These are phyloP conservation scores for Entomobrya multifasciata DNA, from an alignment of 2,888 invertebrate genomes.

Conservation along the genomic window DNA sequence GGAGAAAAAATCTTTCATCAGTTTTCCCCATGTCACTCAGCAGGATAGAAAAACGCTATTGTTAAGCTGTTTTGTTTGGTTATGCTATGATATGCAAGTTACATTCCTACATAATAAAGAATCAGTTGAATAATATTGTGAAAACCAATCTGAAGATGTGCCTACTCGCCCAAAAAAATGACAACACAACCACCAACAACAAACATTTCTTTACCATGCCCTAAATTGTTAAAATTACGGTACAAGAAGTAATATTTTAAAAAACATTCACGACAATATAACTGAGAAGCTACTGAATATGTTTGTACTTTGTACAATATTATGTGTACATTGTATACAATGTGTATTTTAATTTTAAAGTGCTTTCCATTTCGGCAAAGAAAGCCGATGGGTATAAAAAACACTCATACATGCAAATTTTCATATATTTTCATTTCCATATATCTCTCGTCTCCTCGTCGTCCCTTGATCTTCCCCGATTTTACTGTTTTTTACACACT, in stretches of 20 bases:
- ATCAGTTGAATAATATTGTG: constrained; percentile 1
- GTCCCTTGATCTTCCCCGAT: constrained; percentile 2
- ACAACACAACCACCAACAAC: constrained; percentile 9
- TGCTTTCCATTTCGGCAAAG: not conserved
- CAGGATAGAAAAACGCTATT: constrained; percentile 4
- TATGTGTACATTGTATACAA: not conserved
- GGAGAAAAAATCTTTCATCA: constrained; percentile 30
- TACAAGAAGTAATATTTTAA: constrained; percentile 36
- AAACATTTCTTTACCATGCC: not conserved
- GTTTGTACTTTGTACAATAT: no score
- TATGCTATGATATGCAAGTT: constrained; percentile 19
- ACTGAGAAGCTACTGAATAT: no score
- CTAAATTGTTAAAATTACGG: constrained; percentile 21
- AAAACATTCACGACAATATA: no score
- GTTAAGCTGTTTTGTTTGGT: not conserved
- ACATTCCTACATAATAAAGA: not conserved
- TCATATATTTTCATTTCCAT: not conserved
- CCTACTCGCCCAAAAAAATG: not conserved
- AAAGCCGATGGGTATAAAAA: not conserved
- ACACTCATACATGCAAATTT: no score
- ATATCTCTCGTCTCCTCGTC: not conserved
- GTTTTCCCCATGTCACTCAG: constrained; percentile 41
- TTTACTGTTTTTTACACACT: constrained; percentile 7
- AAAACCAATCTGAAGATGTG: constrained; percentile 26
- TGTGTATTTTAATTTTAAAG: constrained; percentile 9